These are phyloP conservation scores for Gobionotothen gibberifrons DNA, from an alignment of 2,797 vertebrate species.

Conservation along the genomic window DNA sequence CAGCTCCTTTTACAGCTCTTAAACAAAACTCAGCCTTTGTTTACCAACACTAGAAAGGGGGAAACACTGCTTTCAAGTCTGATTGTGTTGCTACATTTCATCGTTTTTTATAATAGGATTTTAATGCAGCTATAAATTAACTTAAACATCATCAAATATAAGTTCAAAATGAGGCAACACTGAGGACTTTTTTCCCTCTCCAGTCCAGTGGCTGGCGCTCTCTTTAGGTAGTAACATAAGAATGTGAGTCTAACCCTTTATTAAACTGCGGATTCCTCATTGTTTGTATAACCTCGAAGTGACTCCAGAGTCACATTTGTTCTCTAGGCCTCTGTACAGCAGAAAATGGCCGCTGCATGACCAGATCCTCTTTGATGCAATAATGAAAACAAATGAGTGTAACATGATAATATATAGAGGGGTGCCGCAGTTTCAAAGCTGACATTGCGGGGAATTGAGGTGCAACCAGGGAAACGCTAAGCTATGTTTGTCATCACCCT, in stretches of 20 bases:
- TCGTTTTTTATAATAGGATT: slow-evolving; percentile 1
- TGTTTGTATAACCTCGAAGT: slow-evolving; percentile 80
- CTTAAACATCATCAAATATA: slow-evolving; percentile 33
- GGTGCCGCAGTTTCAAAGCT: slow-evolving; percentile 74
- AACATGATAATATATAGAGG: slow-evolving; percentile 81
- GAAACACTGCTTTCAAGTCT: slow-evolving; percentile 38
- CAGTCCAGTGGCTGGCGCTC: slow-evolving; percentile 68
- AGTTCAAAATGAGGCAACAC: slow-evolving; percentile 31
- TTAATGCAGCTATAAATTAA: slow-evolving; percentile 15
- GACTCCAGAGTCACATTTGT: slow-evolving; percentile 83
- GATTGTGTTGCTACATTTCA: neutral
- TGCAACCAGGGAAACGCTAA: slow-evolving; percentile 79
- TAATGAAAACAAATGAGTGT: slow-evolving; percentile 86
- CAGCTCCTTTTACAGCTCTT: slow-evolving; percentile 76
- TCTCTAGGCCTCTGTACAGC: slow-evolving; percentile 75
- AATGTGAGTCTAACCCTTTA: slow-evolving; percentile 83
- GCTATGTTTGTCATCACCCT: slow-evolving; percentile 84
- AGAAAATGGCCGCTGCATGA: slow-evolving; percentile 81
- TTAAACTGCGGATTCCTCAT: slow-evolving; percentile 80
- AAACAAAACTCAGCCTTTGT: slow-evolving; percentile 71
- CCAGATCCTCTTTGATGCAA: slow-evolving; percentile 83
- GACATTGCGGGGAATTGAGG: slow-evolving; percentile 73
- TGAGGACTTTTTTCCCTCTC: slow-evolving; percentile 43
- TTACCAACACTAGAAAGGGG: slow-evolving; percentile 57
- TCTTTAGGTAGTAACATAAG: slow-evolving; percentile 80